A percentile compares a stretch with the other conserved stretches of the same genome.
phyloP scores from a whole-genome alignment of 2,113 vertebrate species.

The Eira barbara region DNA sequence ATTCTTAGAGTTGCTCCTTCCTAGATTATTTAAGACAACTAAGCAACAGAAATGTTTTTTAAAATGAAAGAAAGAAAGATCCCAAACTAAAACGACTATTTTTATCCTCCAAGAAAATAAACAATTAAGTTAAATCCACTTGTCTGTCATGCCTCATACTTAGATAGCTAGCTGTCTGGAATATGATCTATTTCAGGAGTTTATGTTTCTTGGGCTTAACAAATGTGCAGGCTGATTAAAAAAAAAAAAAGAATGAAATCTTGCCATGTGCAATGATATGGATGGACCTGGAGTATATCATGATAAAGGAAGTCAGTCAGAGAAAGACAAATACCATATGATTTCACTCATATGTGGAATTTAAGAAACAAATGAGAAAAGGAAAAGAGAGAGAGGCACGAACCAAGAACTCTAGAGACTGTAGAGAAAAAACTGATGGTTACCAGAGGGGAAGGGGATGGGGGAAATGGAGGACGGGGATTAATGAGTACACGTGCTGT shows the following conservation, averaged over 20 bases:
- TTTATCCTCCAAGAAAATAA: slow-evolving; percentile 37
- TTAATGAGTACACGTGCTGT: neutral
- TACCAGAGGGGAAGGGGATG: neutral
- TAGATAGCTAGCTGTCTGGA: slow-evolving; percentile 15
- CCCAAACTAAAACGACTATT: slow-evolving; percentile 1
- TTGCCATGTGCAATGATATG: neutral
- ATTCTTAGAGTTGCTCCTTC: neutral
- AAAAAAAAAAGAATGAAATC: neutral
- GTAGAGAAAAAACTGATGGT: neutral
- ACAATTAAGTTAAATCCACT: slow-evolving; percentile 23
- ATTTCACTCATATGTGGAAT: neutral
- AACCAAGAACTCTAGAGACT: neutral
- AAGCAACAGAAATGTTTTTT: neutral
- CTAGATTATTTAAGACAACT: slow-evolving; percentile 9
- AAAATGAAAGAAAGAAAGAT: neutral
- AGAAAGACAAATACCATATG: neutral
- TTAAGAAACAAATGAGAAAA: neutral
- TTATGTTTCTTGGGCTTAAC: slow-evolving; percentile 13
- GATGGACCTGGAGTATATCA: neutral
- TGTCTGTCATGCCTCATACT: neutral
- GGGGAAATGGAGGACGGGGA: neutral
- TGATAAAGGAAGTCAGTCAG: neutral
- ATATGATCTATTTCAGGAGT: slow-evolving; percentile 41
- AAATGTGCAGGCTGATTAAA: slow-evolving; percentile 9
- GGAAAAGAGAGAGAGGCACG: neutral